These are phyloP conservation scores for Epizoanthus illoricatus DNA, from an alignment of 92 coral and sea anemone genomes.

Conservation along the genomic window DNA sequence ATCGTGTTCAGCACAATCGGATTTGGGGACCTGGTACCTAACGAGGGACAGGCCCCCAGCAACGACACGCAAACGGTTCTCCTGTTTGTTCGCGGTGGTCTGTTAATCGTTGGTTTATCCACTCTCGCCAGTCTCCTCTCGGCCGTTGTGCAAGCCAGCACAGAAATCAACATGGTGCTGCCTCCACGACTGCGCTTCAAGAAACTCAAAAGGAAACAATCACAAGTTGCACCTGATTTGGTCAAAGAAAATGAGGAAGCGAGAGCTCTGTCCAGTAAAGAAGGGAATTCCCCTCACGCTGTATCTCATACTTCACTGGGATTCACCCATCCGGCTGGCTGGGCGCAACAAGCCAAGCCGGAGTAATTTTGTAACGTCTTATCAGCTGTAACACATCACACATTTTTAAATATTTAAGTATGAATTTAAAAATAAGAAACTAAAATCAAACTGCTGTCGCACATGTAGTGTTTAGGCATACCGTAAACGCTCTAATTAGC, in stretches of 20 bases:
- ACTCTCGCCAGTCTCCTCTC: slow-evolving; percentile 58
- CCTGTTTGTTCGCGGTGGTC: slow-evolving; percentile 46
- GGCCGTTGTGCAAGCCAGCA: slow-evolving; percentile 41
- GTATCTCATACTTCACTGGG: not conserved
- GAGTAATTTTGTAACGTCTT: not conserved
- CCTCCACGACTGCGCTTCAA: slow-evolving; percentile 17
- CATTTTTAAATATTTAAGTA: no score
- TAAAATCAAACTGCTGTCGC: no score
- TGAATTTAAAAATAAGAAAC: no score
- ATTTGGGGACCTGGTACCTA: slow-evolving; percentile 65
- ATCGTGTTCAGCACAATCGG: slow-evolving; percentile 60
- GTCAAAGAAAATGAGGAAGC: not conserved
- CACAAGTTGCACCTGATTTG: not conserved
- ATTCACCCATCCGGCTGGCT: not conserved
- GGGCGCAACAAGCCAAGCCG: not conserved
- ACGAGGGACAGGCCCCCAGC: slow-evolving; percentile 46
- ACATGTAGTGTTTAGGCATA: no score
- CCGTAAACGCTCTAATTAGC: no score
- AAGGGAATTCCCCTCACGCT: not conserved
- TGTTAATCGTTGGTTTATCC: slow-evolving; percentile 48
- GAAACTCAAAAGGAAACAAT: not conserved
- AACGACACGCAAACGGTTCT: slow-evolving; percentile 32
- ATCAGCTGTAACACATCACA: no score
- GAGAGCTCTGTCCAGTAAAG: not conserved
- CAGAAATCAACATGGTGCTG: slow-evolving; percentile 37